Conservation (phyloP, 2,113 vertebrate species). For the Andinoacara biseriatus region DNA sequence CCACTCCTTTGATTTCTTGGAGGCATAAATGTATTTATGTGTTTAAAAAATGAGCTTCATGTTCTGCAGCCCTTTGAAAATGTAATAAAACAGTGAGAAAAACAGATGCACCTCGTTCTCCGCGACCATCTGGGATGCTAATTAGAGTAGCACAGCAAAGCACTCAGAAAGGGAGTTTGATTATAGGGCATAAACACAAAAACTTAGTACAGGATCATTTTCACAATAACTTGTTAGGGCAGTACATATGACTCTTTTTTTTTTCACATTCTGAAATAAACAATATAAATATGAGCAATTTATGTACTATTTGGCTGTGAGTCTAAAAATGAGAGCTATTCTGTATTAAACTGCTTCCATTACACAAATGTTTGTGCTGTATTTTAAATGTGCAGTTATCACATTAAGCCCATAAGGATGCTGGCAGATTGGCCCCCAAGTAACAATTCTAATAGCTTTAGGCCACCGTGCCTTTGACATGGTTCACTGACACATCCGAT, state of each 20-base stretch:
- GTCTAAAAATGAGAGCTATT: neutral
- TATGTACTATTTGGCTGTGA: neutral
- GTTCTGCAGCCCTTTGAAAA: slow-evolving; percentile 66
- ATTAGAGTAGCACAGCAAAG: slow-evolving; percentile 69
- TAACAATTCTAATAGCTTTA: neutral
- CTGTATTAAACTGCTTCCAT: neutral
- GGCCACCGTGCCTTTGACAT: neutral
- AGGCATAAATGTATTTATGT: slow-evolving; percentile 36
- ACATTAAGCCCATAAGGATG: neutral
- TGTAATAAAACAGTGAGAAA: slow-evolving; percentile 69
- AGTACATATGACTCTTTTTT: neutral
- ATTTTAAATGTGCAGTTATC: neutral
- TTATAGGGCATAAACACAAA: slow-evolving; percentile 11
- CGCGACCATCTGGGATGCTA: slow-evolving; percentile 61
- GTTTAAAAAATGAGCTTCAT: neutral
- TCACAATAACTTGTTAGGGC: neutral
- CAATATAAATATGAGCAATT: neutral
- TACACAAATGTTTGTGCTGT: neutral
- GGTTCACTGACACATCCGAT: neutral
- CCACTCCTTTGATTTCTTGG: slow-evolving; percentile 33
- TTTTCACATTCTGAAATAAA: neutral
- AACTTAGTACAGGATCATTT: slow-evolving; percentile 1
- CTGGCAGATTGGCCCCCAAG: neutral
- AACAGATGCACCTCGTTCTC: slow-evolving; percentile 56
- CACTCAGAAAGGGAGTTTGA: slow-evolving; percentile 21